phyloP scores from a whole-genome alignment of 2,797 vertebrate species.

The Lerista edwardsae region DNA sequence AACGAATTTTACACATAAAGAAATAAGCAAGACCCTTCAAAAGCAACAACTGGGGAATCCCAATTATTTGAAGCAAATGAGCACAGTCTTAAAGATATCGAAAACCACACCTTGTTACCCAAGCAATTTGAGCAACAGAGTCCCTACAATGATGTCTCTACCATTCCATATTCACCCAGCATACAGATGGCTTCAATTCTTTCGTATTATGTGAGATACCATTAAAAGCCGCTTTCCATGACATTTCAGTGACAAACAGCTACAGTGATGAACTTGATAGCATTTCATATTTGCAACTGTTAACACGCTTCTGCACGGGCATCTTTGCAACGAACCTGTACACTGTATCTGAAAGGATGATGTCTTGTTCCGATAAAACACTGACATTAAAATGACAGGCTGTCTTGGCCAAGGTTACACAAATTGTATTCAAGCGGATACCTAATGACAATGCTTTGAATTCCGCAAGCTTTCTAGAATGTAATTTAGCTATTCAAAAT shows the following conservation, averaged over 20 bases:
- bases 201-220: conserved; percentile 83
- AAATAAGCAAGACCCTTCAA: conserved; percentile 30
- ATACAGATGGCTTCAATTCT: conserved; percentile 89
- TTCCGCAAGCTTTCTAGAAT: conserved; percentile 91
- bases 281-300: conserved; percentile 87
- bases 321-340: conserved; percentile 82
- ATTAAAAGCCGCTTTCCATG: conserved; percentile 91
- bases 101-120: conserved; percentile 54
- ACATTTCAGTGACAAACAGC: conserved; percentile 93
- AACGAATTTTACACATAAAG: conserved; percentile 18
- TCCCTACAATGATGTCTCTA: conserved; percentile 69
- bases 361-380: conserved; percentile 90
- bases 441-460: conserved; percentile 92
- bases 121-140: conserved; percentile 68
- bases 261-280: conserved; percentile 89
- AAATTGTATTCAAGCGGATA: conserved; percentile 89
- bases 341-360: conserved; percentile 83
- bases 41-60: conserved; percentile 37
- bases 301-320: conserved; percentile 84
- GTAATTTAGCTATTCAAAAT: conserved; percentile 92
- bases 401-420: conserved; percentile 94
- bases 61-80: conserved; percentile 63
- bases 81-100: conserved; percentile 57
- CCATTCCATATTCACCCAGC: conserved; percentile 79
- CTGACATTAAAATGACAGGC: conserved; percentile 91